phyloP scores from a whole-genome alignment of 1,140 invertebrate species.

The Carposina sasakii region DNA sequence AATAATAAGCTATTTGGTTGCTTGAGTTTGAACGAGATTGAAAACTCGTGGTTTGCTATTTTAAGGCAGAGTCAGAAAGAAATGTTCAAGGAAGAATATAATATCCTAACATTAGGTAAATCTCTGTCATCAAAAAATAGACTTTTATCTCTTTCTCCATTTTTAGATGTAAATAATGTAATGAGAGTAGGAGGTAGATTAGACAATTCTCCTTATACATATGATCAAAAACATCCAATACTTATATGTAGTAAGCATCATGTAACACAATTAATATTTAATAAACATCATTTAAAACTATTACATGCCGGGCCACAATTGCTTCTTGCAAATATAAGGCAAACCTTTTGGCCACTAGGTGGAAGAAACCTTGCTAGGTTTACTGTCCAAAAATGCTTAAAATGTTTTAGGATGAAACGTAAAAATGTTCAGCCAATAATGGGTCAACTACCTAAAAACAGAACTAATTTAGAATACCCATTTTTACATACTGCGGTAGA shows the following conservation, averaged over 20 bases:
- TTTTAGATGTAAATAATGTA: conserved; percentile 11
- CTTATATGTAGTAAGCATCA: conserved; percentile 19
- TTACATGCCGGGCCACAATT: conserved; percentile 22
- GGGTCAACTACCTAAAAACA: conserved; percentile 16
- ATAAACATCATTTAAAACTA: conserved; percentile 17
- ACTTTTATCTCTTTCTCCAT: conserved; percentile 14
- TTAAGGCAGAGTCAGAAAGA: conserved; percentile 12
- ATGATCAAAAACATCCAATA: conserved; percentile 19
- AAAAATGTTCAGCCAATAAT: conserved; percentile 19
- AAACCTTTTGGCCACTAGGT: conserved; percentile 22
- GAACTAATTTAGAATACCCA: conserved; percentile 19
- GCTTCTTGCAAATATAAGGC: conserved; percentile 17
- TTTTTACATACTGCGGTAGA: conserved; percentile 21
- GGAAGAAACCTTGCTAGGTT: conserved; percentile 20
- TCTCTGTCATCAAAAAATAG: conserved; percentile 18
- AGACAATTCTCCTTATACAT: conserved; percentile 20
- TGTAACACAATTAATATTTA: conserved; percentile 22
- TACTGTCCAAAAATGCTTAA: conserved; percentile 15
- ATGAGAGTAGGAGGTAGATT: conserved; percentile 21
- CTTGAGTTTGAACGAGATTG: conserved; percentile 11
- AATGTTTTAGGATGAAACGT: conserved; percentile 18
- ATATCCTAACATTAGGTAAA: conserved; percentile 13
- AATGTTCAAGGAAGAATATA: conserved; percentile 20
- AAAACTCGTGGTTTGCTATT: conserved; percentile 13
- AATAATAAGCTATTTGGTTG: conserved; percentile 7